phyloP scores from a whole-genome alignment of 2,797 vertebrate species.

The Tympanoctomys barrerae region DNA sequence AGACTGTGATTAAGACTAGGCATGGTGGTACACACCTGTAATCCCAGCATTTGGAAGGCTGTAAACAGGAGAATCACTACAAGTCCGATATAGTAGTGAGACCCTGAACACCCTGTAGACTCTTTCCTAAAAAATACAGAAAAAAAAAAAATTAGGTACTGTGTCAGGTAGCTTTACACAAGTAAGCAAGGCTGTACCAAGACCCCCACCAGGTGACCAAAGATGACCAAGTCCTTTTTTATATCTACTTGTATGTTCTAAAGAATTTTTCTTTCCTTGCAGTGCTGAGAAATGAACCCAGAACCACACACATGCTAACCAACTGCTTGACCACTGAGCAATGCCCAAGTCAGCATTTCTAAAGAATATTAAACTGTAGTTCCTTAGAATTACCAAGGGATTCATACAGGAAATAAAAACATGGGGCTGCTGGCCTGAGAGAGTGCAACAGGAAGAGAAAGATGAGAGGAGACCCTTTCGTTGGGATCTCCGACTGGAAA shows the following conservation, averaged over 20 bases:
- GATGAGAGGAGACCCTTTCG: neutral
- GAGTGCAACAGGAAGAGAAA: neutral
- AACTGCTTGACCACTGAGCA: neutral
- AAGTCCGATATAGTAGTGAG: too few species aligned
- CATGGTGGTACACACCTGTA: too few species aligned
- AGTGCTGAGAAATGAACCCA: neutral
- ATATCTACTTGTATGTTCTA: neutral
- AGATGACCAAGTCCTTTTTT: neutral
- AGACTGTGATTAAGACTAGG: too few species aligned
- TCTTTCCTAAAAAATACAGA: too few species aligned
- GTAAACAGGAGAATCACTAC: too few species aligned
- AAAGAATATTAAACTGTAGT: neutral
- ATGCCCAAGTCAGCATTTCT: neutral
- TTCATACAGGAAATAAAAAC: neutral
- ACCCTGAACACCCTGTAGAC: too few species aligned
- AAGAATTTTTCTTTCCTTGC: neutral
- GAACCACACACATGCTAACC: neutral
- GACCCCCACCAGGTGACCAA: neutral
- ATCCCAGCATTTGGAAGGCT: too few species aligned
- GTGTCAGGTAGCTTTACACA: neutral
- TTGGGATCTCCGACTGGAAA: neutral
- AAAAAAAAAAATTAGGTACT: neutral
- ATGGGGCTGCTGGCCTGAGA: neutral
- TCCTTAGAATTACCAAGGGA: neutral
- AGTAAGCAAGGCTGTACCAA: neutral